Evolutionary conservation across 2,797 vertebrate species (phyloP).

Genomic region (Garrulus glandarius): DNA sequence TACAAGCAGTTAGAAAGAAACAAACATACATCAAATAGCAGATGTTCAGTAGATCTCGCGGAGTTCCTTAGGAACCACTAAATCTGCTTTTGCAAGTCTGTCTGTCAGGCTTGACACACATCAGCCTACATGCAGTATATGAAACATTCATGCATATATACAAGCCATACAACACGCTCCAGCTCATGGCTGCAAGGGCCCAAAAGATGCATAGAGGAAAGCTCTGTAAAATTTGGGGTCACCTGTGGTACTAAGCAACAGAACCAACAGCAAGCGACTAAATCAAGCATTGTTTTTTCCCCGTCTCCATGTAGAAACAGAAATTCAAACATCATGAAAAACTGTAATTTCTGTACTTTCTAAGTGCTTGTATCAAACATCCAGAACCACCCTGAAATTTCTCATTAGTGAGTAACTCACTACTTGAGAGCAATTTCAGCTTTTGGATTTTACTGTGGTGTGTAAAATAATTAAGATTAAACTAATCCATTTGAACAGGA

Average conservation of each 20-base stretch:
- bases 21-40: neutral
- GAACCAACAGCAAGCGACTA: neutral
- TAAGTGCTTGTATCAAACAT: neutral
- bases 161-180: accelerated
- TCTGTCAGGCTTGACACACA: neutral
- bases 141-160: neutral
- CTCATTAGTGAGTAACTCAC: neutral
- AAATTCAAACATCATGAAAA: neutral
- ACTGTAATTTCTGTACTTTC: neutral
- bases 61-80: neutral
- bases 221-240: neutral
- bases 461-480: neutral
- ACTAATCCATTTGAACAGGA: neutral
- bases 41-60: neutral
- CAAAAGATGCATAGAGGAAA: neutral
- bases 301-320: neutral
- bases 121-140: neutral
- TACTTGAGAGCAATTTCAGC: neutral
- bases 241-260: neutral
- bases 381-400: neutral
- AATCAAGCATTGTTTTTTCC: neutral
- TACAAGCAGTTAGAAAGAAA: neutral
- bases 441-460: neutral
- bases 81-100: neutral
- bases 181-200: neutral